Evolutionary conservation across 1,140 invertebrate species (phyloP), one percentile per base, ranked within the genome.

Genomic region (Ceratosolen solmsi): DNA sequence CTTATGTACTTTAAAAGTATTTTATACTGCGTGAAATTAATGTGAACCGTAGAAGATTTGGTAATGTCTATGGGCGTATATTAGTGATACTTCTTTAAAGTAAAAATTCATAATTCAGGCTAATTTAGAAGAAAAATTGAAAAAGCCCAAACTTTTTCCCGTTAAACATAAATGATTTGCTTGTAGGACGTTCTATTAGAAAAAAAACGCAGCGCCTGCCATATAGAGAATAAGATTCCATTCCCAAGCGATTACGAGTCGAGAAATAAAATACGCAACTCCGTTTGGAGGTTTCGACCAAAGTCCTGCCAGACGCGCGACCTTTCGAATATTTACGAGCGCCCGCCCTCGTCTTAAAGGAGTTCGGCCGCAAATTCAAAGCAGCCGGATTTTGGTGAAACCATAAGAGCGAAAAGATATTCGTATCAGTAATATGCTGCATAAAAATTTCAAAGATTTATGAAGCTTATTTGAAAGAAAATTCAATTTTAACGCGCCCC

Each of bases 301-400:
- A 9, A 65, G 30, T 65, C 60, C 30, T 36, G 60, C 30, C 60
- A 70, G 68, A 70, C 36, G 68, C 38, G 68, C 68, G 68, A 70
- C 38, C 68, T 70, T 70, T 70, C 68, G 68, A 70, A 70, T 70
- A 70, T 70, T 70, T 70, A 56, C 71, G 71, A 51, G 71, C 71
- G 71, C n/a, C 41, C 71, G 71, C 41, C 46, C 71, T 73, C 71
- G 46, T 30, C 49, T 73, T 54, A 54, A 51, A 7, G n/a, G 20
- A 79, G 30, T 22, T 36, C 60, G 30, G 27, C 30, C 60, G 17
- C 30, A 65, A 65, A 36, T 65, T 65, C 30, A 65, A 65, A 65
- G 60, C 60, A 65, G 30, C 27, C 60, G 17, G 15, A 20, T 65
- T 65, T 65, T 65, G 60, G 30, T 17, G 60, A 65, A 65, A 65